Evolutionary conservation across 1,140 invertebrate genomes (phyloP).

Genomic region (Diploscapter pachys): DNA sequence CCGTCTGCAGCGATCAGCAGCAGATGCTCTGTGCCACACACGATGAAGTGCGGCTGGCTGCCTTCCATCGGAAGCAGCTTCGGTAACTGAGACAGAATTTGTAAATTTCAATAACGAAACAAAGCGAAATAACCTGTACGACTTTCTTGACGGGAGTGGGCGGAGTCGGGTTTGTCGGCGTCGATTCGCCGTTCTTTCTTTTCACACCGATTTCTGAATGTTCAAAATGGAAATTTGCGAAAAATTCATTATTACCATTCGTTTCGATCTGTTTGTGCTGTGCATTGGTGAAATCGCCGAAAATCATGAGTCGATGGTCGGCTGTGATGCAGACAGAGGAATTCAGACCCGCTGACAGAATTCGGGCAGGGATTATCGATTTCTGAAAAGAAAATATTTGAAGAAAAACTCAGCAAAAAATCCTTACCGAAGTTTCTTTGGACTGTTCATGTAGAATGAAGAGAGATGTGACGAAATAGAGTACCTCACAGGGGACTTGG

Average conservation of each 20-base stretch:
- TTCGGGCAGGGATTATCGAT: not conserved
- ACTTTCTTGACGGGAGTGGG: conserved; percentile 13
- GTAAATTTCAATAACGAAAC: not conserved
- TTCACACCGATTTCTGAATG: not conserved
- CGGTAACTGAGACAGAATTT: conserved; percentile 31
- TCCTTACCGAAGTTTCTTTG: too few species aligned
- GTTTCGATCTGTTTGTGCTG: conserved; percentile 24
- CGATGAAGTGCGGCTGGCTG: conserved; percentile 59
- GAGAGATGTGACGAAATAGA: conserved; percentile 12
- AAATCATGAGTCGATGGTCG: conserved; percentile 37
- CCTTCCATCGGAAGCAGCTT: conserved; percentile 13
- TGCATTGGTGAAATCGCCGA: conserved; percentile 49
- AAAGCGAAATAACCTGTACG: conserved; percentile 2
- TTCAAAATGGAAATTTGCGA: not conserved
- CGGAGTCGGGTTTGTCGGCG: not conserved
- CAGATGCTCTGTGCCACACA: conserved; percentile 76
- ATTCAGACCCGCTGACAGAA: conserved; percentile 40
- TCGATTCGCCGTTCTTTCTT: conserved; percentile 10
- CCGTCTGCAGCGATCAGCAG: conserved; percentile 82
- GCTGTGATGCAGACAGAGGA: conserved; percentile 38
- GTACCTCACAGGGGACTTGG: conserved; percentile 13
- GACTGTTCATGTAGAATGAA: not conserved
- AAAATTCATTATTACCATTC: not conserved
- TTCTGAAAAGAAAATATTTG: not conserved
- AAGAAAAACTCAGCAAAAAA: too few species aligned